Evolutionary conservation across 2,113 vertebrate species (phyloP), one percentile per base, ranked within the genome.

Genomic region (Peromyscus californicus): DNA sequence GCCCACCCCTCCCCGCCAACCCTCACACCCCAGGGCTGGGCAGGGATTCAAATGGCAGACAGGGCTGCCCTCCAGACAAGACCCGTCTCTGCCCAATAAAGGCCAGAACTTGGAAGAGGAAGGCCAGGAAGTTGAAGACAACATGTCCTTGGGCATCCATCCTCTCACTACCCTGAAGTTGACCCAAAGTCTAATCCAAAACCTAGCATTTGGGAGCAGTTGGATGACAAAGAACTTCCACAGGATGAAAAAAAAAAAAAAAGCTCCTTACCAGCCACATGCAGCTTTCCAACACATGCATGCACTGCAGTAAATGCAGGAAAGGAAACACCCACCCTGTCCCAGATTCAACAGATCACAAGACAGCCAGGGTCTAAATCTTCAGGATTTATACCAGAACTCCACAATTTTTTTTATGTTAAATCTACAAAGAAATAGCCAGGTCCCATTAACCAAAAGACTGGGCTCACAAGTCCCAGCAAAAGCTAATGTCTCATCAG

Each of bases 41-140:
- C 95, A 91, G 67, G 54, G 72, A 65, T 84, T 95, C 96, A 95
- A 96, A 65, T 9, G 87, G 88, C 87, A 93, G 74, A 92, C 85
- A 79, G 59, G 67, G 54, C 80, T 84, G n/a, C n/a, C 79, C 82
- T 95, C 97, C 94, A 89, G 93, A 90, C 90, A 86, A 89, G 96
- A 94, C 72, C 67, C 82, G 1, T 84, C 83, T 76, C 95, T 26
- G 57, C 93, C 93, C 86, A 75, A 36, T 42, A 21, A 93, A 95
- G 93, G 96, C 84, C 59, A 54, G 59, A 83, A 70, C 78, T 74
- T 59, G 90, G 61, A 93, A 70, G 76, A 61, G 7, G 57, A 61
- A 70, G 92, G 91, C 95, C 85, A 93, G 69, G 95, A 96, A 95
- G 89, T 72, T 6, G 2, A 89, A 91, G 92, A 91, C 70, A 65